Evolutionary conservation across 2,797 vertebrate species (phyloP).

Genomic region (Hydrolagus colliei): DNA sequence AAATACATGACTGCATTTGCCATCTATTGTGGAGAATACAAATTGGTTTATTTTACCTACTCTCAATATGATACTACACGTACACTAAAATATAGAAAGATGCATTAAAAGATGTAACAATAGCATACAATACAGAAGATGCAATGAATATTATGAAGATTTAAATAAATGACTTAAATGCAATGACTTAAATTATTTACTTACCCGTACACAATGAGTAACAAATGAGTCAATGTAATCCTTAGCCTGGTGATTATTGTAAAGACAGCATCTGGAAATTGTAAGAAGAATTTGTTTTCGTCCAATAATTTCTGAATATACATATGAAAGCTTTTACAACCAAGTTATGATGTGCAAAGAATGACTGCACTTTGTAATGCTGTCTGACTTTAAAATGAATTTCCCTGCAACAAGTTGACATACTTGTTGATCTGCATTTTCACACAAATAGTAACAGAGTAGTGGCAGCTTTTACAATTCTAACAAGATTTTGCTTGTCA

Average conservation of each 20-base stretch:
- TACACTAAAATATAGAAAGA: background rate
- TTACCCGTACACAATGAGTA: constrained; percentile 89
- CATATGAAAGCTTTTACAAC: background rate
- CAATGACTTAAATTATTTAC: constrained; percentile 37
- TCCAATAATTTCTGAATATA: background rate
- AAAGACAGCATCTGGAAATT: constrained; percentile 79
- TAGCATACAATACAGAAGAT: background rate
- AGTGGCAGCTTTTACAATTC: no score
- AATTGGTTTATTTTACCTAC: background rate
- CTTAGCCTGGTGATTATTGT: constrained; percentile 97
- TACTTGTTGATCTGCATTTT: background rate
- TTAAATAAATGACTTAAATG: background rate
- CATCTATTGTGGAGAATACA: background rate
- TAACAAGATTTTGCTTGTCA: no score
- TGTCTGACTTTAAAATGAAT: background rate
- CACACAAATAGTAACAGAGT: no score
- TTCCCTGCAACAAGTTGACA: background rate
- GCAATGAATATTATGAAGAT: background rate
- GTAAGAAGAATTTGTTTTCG: constrained; percentile 36
- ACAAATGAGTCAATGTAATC: constrained; percentile 98
- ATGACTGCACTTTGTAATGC: background rate
- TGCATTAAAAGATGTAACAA: background rate
- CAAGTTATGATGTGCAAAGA: background rate
- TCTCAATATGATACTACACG: background rate
- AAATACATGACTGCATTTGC: background rate